A percentile compares a stretch with the other conserved stretches of the same genome.
phyloP scores from a whole-genome alignment of 2,888 invertebrate species.

The Drosophila prolongata region DNA sequence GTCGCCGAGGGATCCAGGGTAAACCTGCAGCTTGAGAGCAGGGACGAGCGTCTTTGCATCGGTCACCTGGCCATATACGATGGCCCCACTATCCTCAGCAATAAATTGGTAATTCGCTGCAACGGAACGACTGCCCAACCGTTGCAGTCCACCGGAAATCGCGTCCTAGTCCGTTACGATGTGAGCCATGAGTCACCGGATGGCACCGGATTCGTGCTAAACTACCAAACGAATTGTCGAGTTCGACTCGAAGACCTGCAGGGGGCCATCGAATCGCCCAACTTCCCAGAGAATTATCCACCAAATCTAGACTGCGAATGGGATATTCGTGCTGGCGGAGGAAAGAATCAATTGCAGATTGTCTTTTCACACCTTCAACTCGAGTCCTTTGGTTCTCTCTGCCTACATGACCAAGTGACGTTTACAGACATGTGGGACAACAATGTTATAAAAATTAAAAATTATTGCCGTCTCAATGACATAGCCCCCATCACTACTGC shows the following conservation, averaged over 20 bases:
- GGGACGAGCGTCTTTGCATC: constrained; percentile 85
- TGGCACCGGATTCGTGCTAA: constrained; percentile 69
- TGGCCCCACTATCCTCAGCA: constrained; percentile 63
- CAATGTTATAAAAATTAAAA: constrained; percentile 78
- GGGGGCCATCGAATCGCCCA: constrained; percentile 95
- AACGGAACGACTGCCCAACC: constrained; percentile 3
- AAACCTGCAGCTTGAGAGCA: constrained; percentile 88
- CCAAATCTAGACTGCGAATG: constrained; percentile 89
- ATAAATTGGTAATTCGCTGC: constrained; percentile 63
- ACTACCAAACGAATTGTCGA: constrained; percentile 75
- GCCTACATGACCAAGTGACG: constrained; percentile 87
- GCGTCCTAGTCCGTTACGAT: constrained; percentile 75
- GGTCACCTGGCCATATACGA: constrained; percentile 84
- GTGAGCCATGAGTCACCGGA: constrained; percentile 43
- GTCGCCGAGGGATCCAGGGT: constrained; percentile 90
- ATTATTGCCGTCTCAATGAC: constrained; percentile 60
- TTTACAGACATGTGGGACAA: constrained; percentile 84
- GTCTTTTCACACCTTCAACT: constrained; percentile 92
- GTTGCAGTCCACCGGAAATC: constrained; percentile 70
- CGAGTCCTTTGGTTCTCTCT: constrained; percentile 84
- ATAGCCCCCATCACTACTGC: constrained; percentile 57
- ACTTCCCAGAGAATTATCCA: constrained; percentile 91
- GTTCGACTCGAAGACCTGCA: constrained; percentile 72
- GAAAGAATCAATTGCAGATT: constrained; percentile 91
- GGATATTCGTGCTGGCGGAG: constrained; percentile 90